Base-by-base conservation (phyloP, 2,888 invertebrate genomes). In the Chouioia cunea region DNA sequence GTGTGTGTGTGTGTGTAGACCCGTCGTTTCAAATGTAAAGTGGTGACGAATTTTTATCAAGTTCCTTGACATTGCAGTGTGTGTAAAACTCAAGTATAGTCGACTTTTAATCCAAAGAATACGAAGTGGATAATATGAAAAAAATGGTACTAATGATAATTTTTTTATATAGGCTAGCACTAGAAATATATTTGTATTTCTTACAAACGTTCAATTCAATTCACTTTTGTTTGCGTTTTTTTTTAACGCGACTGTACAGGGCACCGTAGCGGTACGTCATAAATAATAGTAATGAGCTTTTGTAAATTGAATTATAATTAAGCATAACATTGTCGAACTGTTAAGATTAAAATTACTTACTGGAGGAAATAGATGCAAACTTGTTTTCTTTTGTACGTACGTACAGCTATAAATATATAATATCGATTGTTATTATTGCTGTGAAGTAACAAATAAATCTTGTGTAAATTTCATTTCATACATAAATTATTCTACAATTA, bases 181-280 rank as follows among this genome's bases (percentile, higher is more conserved):
- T 65, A 57, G 62, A 65, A 64, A 63, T 62, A 70, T 65, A 71
- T 58, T 58, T 62, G 50, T 60, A 73, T 69, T 71, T 71, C 71
- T 71, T 71, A 68, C 64, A 72, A 68, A 69, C 22, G 53, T 65
- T 66, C 23, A 65, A 65, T 65, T 66, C 23, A 65, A 65, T 18
- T 47, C 18, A 50, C 16, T 16, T 18, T 36, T 36, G 36, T 67
- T 69, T n/a, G n/a, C n/a, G n/a, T n/a, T 70, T 44, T 16, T 50
- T 63, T 48, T 56, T 44, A 67, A 64, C 50, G 52, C 43, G 36
- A 47, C 48, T 71, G 68, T 73, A 68, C 71, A 73, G 48, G 44
- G 27, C 65, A 63, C 65, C 58, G 15, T 0, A 20, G 14, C 16
- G 48, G 67, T 65, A 64, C 60, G 22, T 50, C 44, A 66, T 70